phyloP scores from a whole-genome alignment of 2,797 vertebrate genomes.

The Oophaga sylvatica region DNA sequence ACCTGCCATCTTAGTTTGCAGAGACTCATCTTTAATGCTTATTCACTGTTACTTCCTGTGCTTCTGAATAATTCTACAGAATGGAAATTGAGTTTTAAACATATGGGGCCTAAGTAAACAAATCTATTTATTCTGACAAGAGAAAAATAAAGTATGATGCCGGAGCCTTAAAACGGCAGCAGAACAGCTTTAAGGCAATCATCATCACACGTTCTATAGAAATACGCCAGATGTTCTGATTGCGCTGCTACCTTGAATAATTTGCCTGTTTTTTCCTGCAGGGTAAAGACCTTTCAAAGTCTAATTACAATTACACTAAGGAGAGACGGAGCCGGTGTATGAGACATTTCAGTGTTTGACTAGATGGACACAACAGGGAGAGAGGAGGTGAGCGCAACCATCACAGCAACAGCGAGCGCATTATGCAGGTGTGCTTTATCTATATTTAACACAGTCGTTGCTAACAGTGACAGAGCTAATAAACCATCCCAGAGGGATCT shows the following conservation, averaged over 20 bases:
- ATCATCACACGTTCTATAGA: conserved; percentile 65
- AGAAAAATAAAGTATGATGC: conserved; percentile 62
- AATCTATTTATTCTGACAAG: conserved; percentile 63
- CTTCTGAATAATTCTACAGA: conserved; percentile 45
- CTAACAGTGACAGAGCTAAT: conserved; percentile 54
- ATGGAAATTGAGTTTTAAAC: conserved; percentile 58
- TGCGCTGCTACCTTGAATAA: conserved; percentile 67
- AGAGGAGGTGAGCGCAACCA: neutral
- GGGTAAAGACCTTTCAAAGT: conserved; percentile 66
- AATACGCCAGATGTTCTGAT: conserved; percentile 74
- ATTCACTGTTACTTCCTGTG: conserved; percentile 19
- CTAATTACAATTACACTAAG: conserved; percentile 62
- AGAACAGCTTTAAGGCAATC: conserved; percentile 68
- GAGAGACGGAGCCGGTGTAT: conserved; percentile 28
- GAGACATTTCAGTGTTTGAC: conserved; percentile 53
- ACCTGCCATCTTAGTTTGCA: neutral
- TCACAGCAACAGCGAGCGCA: neutral
- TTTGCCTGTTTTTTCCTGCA: conserved; percentile 64
- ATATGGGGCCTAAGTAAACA: conserved; percentile 61
- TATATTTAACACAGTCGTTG: conserved; percentile 49
- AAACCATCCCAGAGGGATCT: conserved; percentile 37
- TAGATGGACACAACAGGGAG: conserved; percentile 55
- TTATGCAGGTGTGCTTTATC: conserved; percentile 44
- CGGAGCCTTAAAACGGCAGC: conserved; percentile 61
- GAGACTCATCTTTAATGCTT: conserved; percentile 10